Evolutionary conservation across 2,113 vertebrate genomes (phyloP), one percentile per base, ranked within the genome.

Genomic region (Emydura subglobosa): DNA sequence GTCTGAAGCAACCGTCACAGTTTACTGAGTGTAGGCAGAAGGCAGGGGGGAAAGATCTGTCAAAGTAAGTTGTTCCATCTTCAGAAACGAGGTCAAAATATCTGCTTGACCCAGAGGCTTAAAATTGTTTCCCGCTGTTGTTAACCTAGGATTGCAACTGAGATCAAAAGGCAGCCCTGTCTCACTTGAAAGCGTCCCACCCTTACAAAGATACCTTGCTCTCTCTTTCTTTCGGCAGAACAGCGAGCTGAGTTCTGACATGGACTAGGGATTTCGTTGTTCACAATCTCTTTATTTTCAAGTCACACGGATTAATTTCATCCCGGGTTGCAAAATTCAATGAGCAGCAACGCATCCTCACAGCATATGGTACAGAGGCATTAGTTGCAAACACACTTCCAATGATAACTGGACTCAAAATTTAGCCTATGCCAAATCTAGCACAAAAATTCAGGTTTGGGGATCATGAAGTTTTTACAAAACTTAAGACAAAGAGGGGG

Each of bases 31-130:
- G 1, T 47, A 47, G n/a, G 27, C 87, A 42, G 87, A 68, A 93
- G 44, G 81, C 6, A 59, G 65, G 92, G 10, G 10, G 78, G 85
- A 49, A 82, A 57, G 3, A 55, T 72, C 95, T 93, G 88, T 95
- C 96, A 94, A 85, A 42, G 29, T 65, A 93, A 96, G 82, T 2
- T 81, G 85, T 96, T 95, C 95, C 96, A 95, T 89, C 92, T 80
- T 83, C 91, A 85, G 39, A 22, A 93, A 82, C 88, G 59, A 94
- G 49, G 39, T 51, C 54, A 81, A 6, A 87, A 4, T 49, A 94
- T 91, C 78, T 89, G 91, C 85, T 82, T 86, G 90, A 94, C 93
- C 92, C 85, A 39, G 65, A 92, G 89, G 61, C 61, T 87, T 87
- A 0, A 39, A 39, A 74, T 79, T 85, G 91, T 54, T 94, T 94